Base-by-base conservation (phyloP, 2,888 invertebrate species). In the Stenodera caucasica region DNA sequence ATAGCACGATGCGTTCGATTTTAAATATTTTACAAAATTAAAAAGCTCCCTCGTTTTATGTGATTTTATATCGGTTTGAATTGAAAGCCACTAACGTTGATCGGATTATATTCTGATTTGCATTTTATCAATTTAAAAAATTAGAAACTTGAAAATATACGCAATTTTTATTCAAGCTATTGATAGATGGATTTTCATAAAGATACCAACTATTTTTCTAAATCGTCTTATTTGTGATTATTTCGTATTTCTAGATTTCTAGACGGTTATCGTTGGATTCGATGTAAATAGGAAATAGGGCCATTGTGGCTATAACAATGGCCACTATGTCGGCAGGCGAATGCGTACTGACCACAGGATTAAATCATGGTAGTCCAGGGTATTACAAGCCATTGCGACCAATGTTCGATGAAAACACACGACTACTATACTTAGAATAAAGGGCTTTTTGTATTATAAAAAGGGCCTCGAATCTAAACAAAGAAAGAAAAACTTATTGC, bases 361-460 rank as follows among this genome's bases (percentile, higher is more conserved):
- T 62, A 62, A 62, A 62, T 62, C 60, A 62, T 62, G 62, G 58
- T 60, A 49, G 56, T 52, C 59, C 53, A 51, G 62, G 62, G 62
- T 55, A 40, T 62, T 62, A 60, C 37, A 37, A n/a, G 40, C 15
- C 18, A 21, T 37, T 7, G 18, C 50, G 55, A 60, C 56, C 60
- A 35, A 53, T 35, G 35, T 14, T 60, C 55, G 55, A 60, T 56
- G 52, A 60, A 60, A 58, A n/a, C n/a, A n/a, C n/a, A 56, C 54
- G 32, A 54, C 21, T 45, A 45, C 45, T n/a, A n/a, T n/a, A n/a
- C 11, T 6, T 32, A 8, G 21, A 45, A 45, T 45, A 45, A 40
- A 21, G 45, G 21, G n/a, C n/a, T n/a, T 45, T 45, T 45, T 45
- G 21, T n/a, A 21, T 21, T 21, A 45, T 12, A 5, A 45, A 11